Base-by-base conservation (phyloP, 92 coral and sea anemone genomes). In the Siderastrea radians region DNA sequence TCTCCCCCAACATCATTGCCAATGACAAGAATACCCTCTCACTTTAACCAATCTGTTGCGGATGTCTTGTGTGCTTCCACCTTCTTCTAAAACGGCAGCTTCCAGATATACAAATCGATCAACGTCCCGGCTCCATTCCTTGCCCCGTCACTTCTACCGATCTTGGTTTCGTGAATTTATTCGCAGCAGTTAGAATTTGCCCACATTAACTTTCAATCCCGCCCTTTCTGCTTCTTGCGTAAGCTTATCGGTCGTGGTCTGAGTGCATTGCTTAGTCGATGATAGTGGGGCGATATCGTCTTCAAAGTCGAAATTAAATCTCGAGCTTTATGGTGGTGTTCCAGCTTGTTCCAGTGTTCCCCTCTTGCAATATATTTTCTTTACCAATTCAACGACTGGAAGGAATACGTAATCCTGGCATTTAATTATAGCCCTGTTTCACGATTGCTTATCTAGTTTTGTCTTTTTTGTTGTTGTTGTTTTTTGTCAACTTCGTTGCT, bases 21-120 rank as follows among this genome's bases (percentile, higher is more conserved):
- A 78, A 69, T 78, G 47, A 16, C 72, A 66, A 78, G 65, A 78
- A 72, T 67, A 77, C 15, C 78, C 86, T 82, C 63, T 82, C 48
- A 77, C 86, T 50, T 82, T 82, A 53, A 19, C 49, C 66, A 69
- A 66, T 64, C 86, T 82, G 66, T 82, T 69, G 63, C 69, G 72
- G 48, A 70, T 82, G 86, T 82, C 86, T 64, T 82, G 50, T 48
- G 86, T 82, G 72, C 78, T 54, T 48, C 78, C 86, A 69, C 86
- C 86, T 45, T 68, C 78, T 48, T 81, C 68, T 76, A 65, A 81
- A 81, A 81, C 77, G 50, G 86, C 68, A 68, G 77, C 86, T 44
- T 77, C 77, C 74, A 81, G 54, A 62, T 81, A 81, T 52, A 68
- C 86, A 78, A 81, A 81, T 15, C 58, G 63, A 43, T 80, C 74